A percentile compares a stretch with the other conserved stretches of the same genome.
Evolutionary conservation across 2,113 vertebrate genomes (phyloP).

Genomic region (Morone saxatilis): DNA sequence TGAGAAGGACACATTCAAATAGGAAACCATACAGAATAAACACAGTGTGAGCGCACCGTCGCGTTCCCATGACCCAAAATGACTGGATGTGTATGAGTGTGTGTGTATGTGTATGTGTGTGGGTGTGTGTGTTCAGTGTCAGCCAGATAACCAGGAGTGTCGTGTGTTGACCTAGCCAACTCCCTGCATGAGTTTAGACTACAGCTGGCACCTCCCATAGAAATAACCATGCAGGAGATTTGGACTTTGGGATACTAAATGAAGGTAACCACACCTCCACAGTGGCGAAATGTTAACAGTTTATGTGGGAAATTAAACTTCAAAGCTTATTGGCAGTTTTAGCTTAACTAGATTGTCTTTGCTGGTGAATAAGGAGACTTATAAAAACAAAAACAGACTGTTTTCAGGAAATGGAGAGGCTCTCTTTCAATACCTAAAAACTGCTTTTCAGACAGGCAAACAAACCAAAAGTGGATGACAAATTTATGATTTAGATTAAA

Average conservation of each 20-base stretch:
- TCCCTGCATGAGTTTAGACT: conserved; percentile 57
- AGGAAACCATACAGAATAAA: conserved; percentile 83
- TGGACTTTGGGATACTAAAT: background rate
- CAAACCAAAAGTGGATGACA: background rate
- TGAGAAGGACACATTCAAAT: conserved; percentile 82
- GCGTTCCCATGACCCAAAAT: conserved; percentile 81
- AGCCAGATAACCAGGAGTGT: conserved; percentile 67
- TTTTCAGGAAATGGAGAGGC: background rate
- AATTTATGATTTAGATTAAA: background rate
- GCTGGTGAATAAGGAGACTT: background rate
- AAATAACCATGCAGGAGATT: background rate
- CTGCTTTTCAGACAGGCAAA: too few species aligned
- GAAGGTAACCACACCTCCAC: conserved; percentile 17
- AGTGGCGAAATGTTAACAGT: background rate
- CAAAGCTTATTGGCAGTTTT: background rate
- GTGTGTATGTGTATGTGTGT: conserved; percentile 38
- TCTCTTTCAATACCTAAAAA: background rate
- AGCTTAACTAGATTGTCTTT: background rate
- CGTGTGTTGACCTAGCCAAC: conserved; percentile 51
- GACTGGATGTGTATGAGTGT: conserved; percentile 66
- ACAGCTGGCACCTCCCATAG: conserved; percentile 35
- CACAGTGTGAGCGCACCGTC: conserved; percentile 66
- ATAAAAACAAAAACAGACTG: background rate
- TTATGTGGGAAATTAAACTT: background rate
- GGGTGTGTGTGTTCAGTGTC: conserved; percentile 59